phyloP scores from a whole-genome alignment of 2,797 vertebrate species.

The Dromococcyx pavoninus region DNA sequence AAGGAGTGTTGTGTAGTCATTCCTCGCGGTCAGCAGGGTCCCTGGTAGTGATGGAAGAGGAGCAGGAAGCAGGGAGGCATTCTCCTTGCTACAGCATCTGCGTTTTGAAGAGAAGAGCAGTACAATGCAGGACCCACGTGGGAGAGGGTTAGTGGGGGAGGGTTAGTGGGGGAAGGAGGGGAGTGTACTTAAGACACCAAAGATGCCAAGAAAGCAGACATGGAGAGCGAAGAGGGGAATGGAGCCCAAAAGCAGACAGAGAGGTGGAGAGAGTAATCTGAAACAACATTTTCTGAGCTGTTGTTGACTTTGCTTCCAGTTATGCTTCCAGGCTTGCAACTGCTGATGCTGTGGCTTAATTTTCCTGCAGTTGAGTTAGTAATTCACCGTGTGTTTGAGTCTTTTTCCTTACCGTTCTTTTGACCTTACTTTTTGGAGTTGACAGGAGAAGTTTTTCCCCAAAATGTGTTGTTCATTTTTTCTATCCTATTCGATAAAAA shows the following conservation, averaged over 20 bases:
- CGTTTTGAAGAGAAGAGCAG: background rate
- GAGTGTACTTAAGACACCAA: background rate
- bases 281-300: background rate
- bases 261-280: background rate
- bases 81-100: fast-evolving
- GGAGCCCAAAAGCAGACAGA: fast-evolving
- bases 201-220: background rate
- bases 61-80: background rate
- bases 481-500: background rate
- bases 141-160: background rate
- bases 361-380: background rate
- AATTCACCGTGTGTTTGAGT: background rate
- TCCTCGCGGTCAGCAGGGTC: background rate
- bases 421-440: background rate
- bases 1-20: background rate
- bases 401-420: background rate
- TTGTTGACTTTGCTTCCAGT: background rate
- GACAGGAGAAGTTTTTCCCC: background rate
- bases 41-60: background rate
- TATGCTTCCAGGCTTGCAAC: background rate
- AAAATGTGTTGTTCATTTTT: background rate
- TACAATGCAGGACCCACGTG: fast-evolving
- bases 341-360: background rate
- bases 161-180: background rate
- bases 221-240: fast-evolving